These are phyloP conservation scores for Leguminivora glycinivorella DNA, from an alignment of 1,140 invertebrate genomes.

Conservation along the genomic window DNA sequence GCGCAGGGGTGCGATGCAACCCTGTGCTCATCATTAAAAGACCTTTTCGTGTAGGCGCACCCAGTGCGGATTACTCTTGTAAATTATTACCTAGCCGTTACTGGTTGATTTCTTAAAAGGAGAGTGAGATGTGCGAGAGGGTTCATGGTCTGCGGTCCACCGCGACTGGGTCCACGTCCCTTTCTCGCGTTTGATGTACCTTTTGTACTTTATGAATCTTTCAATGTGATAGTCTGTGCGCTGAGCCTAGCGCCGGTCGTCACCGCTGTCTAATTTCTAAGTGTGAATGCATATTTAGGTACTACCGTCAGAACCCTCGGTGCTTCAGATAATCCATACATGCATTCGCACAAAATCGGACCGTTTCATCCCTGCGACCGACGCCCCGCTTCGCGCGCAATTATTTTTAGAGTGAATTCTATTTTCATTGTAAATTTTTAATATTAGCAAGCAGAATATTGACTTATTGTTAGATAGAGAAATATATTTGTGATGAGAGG, in stretches of 20 bases:
- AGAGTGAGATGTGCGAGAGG: slow-evolving; percentile 42
- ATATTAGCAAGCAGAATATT: slow-evolving; percentile 74
- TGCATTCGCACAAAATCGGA: slow-evolving; percentile 14
- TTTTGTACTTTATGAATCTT: slow-evolving; percentile 71
- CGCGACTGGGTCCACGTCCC: slow-evolving; percentile 13
- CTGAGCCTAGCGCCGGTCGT: slow-evolving; percentile 59
- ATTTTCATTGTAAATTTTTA: slow-evolving; percentile 78
- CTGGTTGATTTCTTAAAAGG: slow-evolving; percentile 54
- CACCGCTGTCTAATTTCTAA: slow-evolving; percentile 40
- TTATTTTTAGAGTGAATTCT: slow-evolving; percentile 78
- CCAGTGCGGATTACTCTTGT: slow-evolving; percentile 55
- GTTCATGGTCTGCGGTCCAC: slow-evolving; percentile 17
- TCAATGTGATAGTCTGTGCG: slow-evolving; percentile 75
- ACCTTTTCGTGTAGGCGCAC: slow-evolving; percentile 84
- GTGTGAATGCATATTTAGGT: slow-evolving; percentile 3
- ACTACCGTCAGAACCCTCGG: not conserved
- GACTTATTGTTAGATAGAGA: slow-evolving; percentile 75
- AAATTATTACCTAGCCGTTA: slow-evolving; percentile 67
- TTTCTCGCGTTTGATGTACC: slow-evolving; percentile 37
- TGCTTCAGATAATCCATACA: not conserved
- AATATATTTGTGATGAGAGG: slow-evolving; percentile 69
- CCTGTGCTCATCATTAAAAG: slow-evolving; percentile 89
- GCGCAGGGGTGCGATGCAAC: slow-evolving; percentile 85
- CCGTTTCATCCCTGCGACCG: slow-evolving; percentile 53
- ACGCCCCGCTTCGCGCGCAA: slow-evolving; percentile 55